Evolutionary conservation across 2,888 invertebrate species (phyloP), one percentile per base, ranked within the genome.

Genomic region (Hydrotaea cyrtoneurina): DNA sequence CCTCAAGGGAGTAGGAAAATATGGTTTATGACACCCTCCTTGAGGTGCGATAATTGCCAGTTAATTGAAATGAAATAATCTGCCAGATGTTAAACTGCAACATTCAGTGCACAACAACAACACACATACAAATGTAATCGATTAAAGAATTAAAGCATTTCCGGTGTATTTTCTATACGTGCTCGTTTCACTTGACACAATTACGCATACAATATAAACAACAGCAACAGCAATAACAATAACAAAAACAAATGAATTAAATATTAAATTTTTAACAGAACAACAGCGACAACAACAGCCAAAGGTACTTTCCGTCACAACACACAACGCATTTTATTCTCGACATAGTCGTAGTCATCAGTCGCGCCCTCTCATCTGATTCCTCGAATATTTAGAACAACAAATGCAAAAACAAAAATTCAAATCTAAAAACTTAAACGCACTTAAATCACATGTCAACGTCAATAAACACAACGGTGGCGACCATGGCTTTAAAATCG

Each of bases 61-160:
- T n/a, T n/a, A n/a, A 36, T 36, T 36, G 4, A 36, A 36, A 36
- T 43, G 15, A 13, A 43, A 43, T 13, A 43, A 43, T 8, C 36
- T 5, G 8, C 36, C 36, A 36, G 36, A 36, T 3, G 15, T n/a
- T n/a, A n/a, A n/a, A n/a, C n/a, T n/a, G n/a, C n/a, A n/a, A n/a
- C n/a, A n/a, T 31, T 31, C 31, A 31, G 7, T 7, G 2, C 50
- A 50, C 1, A 50, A n/a, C 13, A 73, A 73, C 76, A 80, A 73
- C 46, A 73, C 80, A n/a, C n/a, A n/a, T n/a, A n/a, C n/a, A n/a
- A n/a, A n/a, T n/a, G n/a, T 4, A 80, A 57, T 66, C 76, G 57
- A n/a, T 80, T 66, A 73, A 80, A 76, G 78, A 85, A 85, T 78
- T 80, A 64, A 77, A 83, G 76, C 86, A 77, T 81, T 86, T 86